Base-by-base conservation (phyloP, 1,140 invertebrate genomes). In the Zaprionus vittiger region DNA sequence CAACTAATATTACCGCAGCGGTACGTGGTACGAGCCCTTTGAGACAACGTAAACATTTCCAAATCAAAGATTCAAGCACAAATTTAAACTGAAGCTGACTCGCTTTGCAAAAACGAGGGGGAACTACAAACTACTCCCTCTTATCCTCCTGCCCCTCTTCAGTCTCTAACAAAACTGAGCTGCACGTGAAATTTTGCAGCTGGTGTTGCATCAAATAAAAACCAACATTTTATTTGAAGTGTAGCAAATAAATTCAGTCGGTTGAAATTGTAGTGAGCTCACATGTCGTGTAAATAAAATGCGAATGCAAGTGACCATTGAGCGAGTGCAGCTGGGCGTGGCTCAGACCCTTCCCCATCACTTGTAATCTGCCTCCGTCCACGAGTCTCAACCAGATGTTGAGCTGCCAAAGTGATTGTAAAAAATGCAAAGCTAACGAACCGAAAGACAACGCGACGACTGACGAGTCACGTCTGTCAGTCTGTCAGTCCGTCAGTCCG, bases 371-470 rank as follows among this genome's bases (percentile, higher is more conserved):
- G 11, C 22, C 12, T 14, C 14, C 37, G 0, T 37, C 14, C 37
- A 38, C 47, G 20, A 22, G 20, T 49, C 49, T 69, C 26, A 41
- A 47, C 54, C 61, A 59, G 61, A 60, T 47, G 38, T 54, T 41
- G 37, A 41, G 59, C 80, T 73, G 71, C 72, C 84, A 89, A 89
- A 84, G 84, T 89, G 84, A 89, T 89, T 90, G 84, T 90, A 89
- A 89, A 89, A 87, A 89, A 89, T 89, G 71, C 85, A 90, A 84
- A 91, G 73, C 82, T 91, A 90, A 91, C 85, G 85, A 90, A 90
- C 85, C 82, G 85, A 85, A 90, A 80, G 77, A 90, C 85, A 84
- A 84, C 84, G 78, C 84, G 84, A 79, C 84, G 80, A 83, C 73
- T 89, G 84, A 84, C 85, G 79, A 72, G 71, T 56, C 74, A 73